Conservation (phyloP, 2,888 invertebrate species). For the Catocala sponsa region DNA sequence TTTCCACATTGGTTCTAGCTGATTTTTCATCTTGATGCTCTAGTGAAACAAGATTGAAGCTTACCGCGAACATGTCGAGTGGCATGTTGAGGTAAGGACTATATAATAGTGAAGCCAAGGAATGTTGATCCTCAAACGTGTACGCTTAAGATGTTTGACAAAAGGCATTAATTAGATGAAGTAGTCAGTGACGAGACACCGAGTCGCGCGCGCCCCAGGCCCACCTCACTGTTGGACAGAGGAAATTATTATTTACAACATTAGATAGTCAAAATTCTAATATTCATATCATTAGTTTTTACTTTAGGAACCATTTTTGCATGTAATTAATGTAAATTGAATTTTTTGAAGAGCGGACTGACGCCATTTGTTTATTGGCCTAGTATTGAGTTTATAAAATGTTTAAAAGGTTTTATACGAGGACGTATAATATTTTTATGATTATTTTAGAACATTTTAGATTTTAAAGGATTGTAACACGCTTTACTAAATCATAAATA, state of each 20-base stretch:
- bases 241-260: constrained; percentile 71
- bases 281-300: constrained; percentile 88
- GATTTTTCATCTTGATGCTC: constrained; percentile 74
- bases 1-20: constrained; percentile 77
- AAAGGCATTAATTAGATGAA: constrained; percentile 62
- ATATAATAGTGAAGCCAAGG: constrained; percentile 63
- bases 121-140: constrained; percentile 64
- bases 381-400: constrained; percentile 74
- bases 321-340: constrained; percentile 73
- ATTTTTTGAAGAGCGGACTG: constrained; percentile 70
- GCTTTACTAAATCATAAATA: constrained; percentile 77
- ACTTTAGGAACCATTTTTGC: constrained; percentile 82
- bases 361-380: constrained; percentile 73
- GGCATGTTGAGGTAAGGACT: constrained; percentile 68
- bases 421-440: constrained; percentile 48
- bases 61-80: constrained; percentile 60
- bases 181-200: constrained; percentile 58
- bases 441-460: constrained; percentile 64
- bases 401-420: constrained; percentile 56
- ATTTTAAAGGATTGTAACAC: constrained; percentile 68
- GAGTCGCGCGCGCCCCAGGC: constrained; percentile 62
- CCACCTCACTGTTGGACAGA: constrained; percentile 58
- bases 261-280: constrained; percentile 86
- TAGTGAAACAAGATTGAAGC: constrained; percentile 62
- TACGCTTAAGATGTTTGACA: constrained; percentile 68